Evolutionary conservation across 2,113 vertebrate genomes (phyloP).

Genomic region (Cranoglanis bouderius): DNA sequence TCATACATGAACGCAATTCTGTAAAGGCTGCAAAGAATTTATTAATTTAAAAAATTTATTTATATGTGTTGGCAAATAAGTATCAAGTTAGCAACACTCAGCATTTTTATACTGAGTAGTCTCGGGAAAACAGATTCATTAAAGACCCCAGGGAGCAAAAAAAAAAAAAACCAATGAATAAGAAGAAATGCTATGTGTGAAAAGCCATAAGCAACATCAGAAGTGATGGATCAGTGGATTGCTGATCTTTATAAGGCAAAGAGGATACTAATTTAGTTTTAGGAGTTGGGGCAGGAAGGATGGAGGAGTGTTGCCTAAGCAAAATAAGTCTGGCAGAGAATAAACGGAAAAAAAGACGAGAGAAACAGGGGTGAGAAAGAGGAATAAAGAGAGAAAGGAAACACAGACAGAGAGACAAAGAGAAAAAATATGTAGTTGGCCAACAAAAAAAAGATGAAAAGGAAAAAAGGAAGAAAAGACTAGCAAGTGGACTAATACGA

Average conservation of each 20-base stretch:
- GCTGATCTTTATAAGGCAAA: constrained; percentile 44
- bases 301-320: constrained; percentile 42
- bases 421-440: background rate
- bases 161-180: constrained; percentile 28
- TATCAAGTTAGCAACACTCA: background rate
- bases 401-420: background rate
- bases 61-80: background rate
- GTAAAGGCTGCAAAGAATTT: too few relatives aligned
- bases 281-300: constrained; percentile 13
- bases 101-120: constrained; percentile 24
- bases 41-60: too few relatives aligned
- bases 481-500: constrained; percentile 61
- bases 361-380: background rate
- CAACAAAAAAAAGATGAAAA: background rate
- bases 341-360: background rate
- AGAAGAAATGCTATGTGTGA: constrained; percentile 25
- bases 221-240: constrained; percentile 30
- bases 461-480: constrained; percentile 41
- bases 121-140: constrained; percentile 32
- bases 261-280: constrained; percentile 43
- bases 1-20: background rate
- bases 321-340: constrained; percentile 29
- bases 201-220: background rate
- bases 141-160: constrained; percentile 21
- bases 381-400: background rate